Evolutionary conservation across 2,797 vertebrate genomes (phyloP).

Genomic region (Scleropages formosus): DNA sequence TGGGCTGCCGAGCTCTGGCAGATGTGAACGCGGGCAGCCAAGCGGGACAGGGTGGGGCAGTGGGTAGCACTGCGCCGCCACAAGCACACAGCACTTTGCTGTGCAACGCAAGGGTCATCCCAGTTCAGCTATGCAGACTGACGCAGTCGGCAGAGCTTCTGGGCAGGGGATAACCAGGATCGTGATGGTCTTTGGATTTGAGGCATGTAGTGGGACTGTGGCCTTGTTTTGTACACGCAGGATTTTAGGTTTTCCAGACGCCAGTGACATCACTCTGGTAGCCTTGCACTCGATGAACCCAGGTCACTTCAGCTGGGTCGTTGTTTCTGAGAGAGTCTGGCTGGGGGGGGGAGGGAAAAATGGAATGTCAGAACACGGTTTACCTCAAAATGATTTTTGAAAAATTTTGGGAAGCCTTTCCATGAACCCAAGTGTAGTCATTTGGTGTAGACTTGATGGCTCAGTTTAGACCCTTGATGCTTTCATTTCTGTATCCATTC

Average conservation of each 20-base stretch:
- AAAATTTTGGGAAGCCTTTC: no score
- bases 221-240: conserved; percentile 12
- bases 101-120: conserved; percentile 48
- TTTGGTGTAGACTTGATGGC: neutral
- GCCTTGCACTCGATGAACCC: conserved; percentile 1
- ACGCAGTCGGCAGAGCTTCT: conserved; percentile 27
- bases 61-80: conserved; percentile 34
- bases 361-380: no score
- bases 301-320: conserved; percentile 1
- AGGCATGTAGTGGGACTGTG: conserved; percentile 1
- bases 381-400: no score
- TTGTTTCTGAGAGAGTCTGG: neutral
- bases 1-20: neutral
- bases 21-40: conserved; percentile 7
- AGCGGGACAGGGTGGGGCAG: conserved; percentile 30
- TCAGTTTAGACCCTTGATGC: neutral
- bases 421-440: neutral
- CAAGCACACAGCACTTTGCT: conserved; percentile 47
- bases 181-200: conserved; percentile 10
- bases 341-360: neutral
- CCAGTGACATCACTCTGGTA: neutral
- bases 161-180: conserved; percentile 17
- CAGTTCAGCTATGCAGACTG: conserved; percentile 47
- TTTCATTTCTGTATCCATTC: neutral
- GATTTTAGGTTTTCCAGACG: conserved; percentile 11